phyloP scores from a whole-genome alignment of 2,113 vertebrate species.

The Sinocyclocheilus anshuiensis region DNA sequence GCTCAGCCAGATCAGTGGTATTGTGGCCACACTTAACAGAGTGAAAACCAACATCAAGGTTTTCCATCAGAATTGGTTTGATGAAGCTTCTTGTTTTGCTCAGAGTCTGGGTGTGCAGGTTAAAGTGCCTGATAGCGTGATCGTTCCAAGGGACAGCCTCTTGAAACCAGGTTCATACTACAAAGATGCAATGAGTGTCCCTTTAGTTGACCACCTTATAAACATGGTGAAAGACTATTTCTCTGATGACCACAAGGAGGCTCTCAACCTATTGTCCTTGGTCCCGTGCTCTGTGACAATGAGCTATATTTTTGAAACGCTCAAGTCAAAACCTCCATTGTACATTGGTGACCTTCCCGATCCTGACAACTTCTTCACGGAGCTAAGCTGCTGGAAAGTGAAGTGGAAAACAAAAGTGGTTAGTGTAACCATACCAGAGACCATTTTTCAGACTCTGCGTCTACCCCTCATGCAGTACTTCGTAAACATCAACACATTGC shows the following conservation, averaged over 20 bases:
- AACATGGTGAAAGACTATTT: slow-evolving; percentile 94
- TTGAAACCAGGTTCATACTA: slow-evolving; percentile 87
- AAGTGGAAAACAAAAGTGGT: slow-evolving; percentile 98
- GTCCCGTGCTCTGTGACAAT: slow-evolving; percentile 93
- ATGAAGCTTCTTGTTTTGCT: slow-evolving; percentile 88
- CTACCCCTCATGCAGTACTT: slow-evolving; percentile 93
- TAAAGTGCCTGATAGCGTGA: slow-evolving; percentile 84
- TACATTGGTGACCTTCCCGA: slow-evolving; percentile 91
- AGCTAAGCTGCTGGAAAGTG: slow-evolving; percentile 96
- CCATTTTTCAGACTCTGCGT: slow-evolving; percentile 90
- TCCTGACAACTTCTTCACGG: slow-evolving; percentile 90
- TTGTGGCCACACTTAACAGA: slow-evolving; percentile 89
- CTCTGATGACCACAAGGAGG: slow-evolving; percentile 93
- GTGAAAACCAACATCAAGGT: slow-evolving; percentile 96
- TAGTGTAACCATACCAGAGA: slow-evolving; percentile 88
- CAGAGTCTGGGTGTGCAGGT: slow-evolving; percentile 83
- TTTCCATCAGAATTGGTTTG: slow-evolving; percentile 97
- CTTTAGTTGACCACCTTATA: slow-evolving; percentile 89
- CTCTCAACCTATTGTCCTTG: slow-evolving; percentile 90
- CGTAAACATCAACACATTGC: slow-evolving; percentile 87
- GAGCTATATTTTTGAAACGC: slow-evolving; percentile 79
- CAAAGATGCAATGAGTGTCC: slow-evolving; percentile 88
- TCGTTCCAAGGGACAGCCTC: slow-evolving; percentile 76
- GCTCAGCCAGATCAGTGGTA: slow-evolving; percentile 88
- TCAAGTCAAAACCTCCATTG: slow-evolving; percentile 91